Evolutionary conservation across 1,140 invertebrate genomes (phyloP).

Genomic region (Cepaea nemoralis): DNA sequence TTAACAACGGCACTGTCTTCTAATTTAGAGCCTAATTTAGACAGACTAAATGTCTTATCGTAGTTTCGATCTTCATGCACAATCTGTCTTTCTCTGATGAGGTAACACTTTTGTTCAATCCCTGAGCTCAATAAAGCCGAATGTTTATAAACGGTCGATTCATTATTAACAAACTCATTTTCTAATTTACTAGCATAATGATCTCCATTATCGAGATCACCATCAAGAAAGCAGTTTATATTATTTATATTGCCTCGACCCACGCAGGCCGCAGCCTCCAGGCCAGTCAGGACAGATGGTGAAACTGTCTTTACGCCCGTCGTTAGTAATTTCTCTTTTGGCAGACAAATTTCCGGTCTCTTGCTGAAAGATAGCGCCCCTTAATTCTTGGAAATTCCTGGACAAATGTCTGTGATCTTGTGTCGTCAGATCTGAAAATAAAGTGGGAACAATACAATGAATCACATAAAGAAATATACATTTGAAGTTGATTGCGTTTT

Average conservation of each 20-base stretch:
- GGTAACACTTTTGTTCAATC: not conserved
- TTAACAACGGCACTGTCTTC: not conserved
- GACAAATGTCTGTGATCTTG: not conserved
- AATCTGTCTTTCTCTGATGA: not conserved
- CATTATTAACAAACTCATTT: not conserved
- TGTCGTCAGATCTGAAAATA: not conserved
- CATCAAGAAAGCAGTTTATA: not conserved
- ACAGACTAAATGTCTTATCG: not conserved
- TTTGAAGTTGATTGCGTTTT: not conserved
- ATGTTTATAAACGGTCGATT: not conserved
- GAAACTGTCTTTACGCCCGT: too few relatives aligned
- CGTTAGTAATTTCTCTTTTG: too few relatives aligned
- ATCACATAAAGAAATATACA: not conserved
- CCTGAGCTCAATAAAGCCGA: not conserved
- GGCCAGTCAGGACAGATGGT: not conserved
- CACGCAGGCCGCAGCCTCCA: not conserved
- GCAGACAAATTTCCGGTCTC: not conserved
- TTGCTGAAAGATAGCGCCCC: not conserved
- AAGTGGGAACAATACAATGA: not conserved
- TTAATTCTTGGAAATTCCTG: not conserved
- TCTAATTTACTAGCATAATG: not conserved
- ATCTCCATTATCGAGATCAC: not conserved
- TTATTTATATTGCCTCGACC: not conserved
- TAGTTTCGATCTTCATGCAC: not conserved
- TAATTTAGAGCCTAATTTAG: not conserved